These are phyloP conservation scores for Forbesichthys agassizii DNA, from an alignment of 2,113 vertebrate species.

Conservation along the genomic window DNA sequence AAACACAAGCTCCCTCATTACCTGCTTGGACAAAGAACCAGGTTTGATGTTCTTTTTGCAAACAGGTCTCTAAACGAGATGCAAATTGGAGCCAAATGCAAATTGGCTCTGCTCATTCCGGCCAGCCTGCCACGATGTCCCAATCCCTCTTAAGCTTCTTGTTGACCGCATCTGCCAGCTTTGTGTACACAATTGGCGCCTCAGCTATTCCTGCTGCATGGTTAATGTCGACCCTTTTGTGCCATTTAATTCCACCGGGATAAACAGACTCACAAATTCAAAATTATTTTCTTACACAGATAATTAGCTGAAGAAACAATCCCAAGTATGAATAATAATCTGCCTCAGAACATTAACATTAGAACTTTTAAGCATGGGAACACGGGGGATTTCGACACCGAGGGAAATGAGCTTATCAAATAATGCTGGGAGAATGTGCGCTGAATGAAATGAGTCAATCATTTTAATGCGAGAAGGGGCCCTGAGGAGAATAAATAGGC, in stretches of 20 bases:
- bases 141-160: slow-evolving; percentile 76
- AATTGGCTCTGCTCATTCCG: slow-evolving; percentile 64
- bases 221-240: slow-evolving; percentile 73
- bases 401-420: slow-evolving; percentile 77
- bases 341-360: slow-evolving; percentile 52
- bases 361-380: slow-evolving; percentile 72
- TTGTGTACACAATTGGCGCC: slow-evolving; percentile 74
- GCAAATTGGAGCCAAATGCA: slow-evolving; percentile 66
- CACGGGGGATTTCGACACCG: slow-evolving; percentile 60
- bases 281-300: slow-evolving; percentile 69
- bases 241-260: slow-evolving; percentile 68
- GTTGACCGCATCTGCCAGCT: slow-evolving; percentile 68
- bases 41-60: slow-evolving; percentile 62
- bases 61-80: slow-evolving; percentile 58
- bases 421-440: slow-evolving; percentile 78
- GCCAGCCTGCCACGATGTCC: slow-evolving; percentile 53
- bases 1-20: slow-evolving; percentile 60
- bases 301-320: slow-evolving; percentile 78
- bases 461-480: slow-evolving; percentile 77
- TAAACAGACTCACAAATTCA: slow-evolving; percentile 70
- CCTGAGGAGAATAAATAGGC: slow-evolving; percentile 81
- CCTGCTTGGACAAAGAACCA: slow-evolving; percentile 48
- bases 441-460: slow-evolving; percentile 82
- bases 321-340: slow-evolving; percentile 73
- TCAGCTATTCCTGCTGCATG: slow-evolving; percentile 68